Evolutionary conservation across 2,888 invertebrate species (phyloP).

Genomic region (Eurois occulta): DNA sequence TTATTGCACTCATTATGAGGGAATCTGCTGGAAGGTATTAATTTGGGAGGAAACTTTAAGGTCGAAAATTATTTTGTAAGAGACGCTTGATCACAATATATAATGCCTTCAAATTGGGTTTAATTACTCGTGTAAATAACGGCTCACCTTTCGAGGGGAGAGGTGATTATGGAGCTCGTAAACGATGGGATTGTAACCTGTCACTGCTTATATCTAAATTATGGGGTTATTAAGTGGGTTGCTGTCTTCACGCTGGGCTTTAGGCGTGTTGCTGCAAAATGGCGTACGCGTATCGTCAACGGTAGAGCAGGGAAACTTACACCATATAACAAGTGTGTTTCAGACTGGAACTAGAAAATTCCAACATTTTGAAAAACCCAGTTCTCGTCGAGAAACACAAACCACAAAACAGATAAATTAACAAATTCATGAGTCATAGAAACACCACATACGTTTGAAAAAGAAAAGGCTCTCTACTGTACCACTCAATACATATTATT

Average conservation of each 20-base stretch:
- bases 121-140: conserved; percentile 64
- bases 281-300: too few species aligned
- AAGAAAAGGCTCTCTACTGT: background rate
- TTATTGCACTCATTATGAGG: conserved; percentile 87
- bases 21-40: conserved; percentile 76
- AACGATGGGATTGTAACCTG: conserved; percentile 58
- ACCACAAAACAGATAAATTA: background rate
- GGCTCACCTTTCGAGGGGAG: conserved; percentile 58
- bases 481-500: background rate
- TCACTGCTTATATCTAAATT: conserved; percentile 52
- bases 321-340: too few species aligned
- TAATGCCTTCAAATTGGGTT: conserved; percentile 60
- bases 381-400: background rate
- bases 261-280: background rate
- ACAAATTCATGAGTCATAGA: background rate
- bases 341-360: background rate
- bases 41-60: conserved; percentile 70
- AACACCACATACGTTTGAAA: background rate
- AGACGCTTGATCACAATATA: conserved; percentile 57
- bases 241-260: background rate
- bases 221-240: conserved; percentile 27
- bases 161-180: conserved; percentile 56
- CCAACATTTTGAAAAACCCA: background rate
- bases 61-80: conserved; percentile 58
- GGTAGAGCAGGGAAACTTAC: background rate